Conservation (phyloP, 2,888 invertebrate genomes). For the Lagria hirta region DNA sequence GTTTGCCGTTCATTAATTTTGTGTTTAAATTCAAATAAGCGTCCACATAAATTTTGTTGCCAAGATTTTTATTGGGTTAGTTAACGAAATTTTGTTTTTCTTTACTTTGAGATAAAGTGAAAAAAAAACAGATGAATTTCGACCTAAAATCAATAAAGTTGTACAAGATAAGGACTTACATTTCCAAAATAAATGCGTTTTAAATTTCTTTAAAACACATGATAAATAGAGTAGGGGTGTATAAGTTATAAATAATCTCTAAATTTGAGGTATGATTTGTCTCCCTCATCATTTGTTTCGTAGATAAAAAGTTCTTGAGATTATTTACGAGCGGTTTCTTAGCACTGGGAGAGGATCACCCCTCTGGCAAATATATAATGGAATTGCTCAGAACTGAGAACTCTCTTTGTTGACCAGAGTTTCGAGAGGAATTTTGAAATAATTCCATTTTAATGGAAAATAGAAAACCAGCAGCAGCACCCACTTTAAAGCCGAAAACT, state of each 20-base stretch:
- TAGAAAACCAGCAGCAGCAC: no score
- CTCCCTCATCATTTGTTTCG: slow-evolving; percentile 15
- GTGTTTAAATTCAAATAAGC: slow-evolving; percentile 31
- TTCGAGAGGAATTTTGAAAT: no score
- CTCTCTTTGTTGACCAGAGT: slow-evolving; percentile 24
- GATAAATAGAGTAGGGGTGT: slow-evolving; percentile 8
- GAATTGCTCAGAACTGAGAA: slow-evolving; percentile 17
- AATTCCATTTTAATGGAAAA: no score
- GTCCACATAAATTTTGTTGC: slow-evolving; percentile 26
- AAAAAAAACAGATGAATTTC: no score
- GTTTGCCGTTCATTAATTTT: slow-evolving; percentile 29
- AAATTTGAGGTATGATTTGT: slow-evolving; percentile 18
- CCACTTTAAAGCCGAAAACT: no score
- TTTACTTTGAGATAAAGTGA: no score
- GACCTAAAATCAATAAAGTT: no score
- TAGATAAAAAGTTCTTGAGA: slow-evolving; percentile 18
- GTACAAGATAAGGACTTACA: no score
- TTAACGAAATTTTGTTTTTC: no score
- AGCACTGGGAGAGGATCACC: slow-evolving; percentile 6
- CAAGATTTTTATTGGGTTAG: slow-evolving; percentile 13
- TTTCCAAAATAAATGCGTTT: no score
- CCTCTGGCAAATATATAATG: slow-evolving; percentile 28
- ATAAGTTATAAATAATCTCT: slow-evolving; percentile 12
- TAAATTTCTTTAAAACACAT: slow-evolving; percentile 7
- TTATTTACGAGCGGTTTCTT: slow-evolving; percentile 19